Conservation (phyloP, 1,140 invertebrate species). For the Drosophila santomea region DNA sequence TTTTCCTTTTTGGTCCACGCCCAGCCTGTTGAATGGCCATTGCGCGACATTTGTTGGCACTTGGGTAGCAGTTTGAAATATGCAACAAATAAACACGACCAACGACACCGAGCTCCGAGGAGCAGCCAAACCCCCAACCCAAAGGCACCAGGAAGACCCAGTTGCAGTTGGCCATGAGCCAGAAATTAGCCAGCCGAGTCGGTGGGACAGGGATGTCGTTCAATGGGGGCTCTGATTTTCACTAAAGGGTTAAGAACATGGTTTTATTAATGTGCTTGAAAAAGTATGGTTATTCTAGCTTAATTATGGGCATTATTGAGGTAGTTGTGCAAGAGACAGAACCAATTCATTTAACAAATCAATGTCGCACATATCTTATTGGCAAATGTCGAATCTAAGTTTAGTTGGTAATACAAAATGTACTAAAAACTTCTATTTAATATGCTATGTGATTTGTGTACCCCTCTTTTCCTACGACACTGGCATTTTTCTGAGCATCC, state of each 20-base stretch:
- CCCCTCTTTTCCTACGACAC: not conserved
- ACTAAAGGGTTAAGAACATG: not conserved
- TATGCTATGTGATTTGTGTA: too few relatives aligned
- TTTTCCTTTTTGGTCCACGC: not conserved
- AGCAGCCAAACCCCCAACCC: slow-evolving; percentile 23
- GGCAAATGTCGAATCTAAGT: too few relatives aligned
- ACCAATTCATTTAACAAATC: too few relatives aligned
- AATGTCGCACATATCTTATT: not conserved
- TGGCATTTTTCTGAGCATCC: not conserved
- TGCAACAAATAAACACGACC: slow-evolving; percentile 73
- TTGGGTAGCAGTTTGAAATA: slow-evolving; percentile 48
- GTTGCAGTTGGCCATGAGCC: slow-evolving; percentile 54
- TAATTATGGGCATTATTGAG: not conserved
- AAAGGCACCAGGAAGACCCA: slow-evolving; percentile 9
- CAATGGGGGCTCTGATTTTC: not conserved
- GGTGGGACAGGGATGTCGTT: not conserved
- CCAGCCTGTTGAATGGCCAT: slow-evolving; percentile 30
- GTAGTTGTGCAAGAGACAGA: too few relatives aligned
- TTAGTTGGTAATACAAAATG: too few relatives aligned
- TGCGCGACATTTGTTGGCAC: slow-evolving; percentile 58
- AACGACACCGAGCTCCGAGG: slow-evolving; percentile 16
- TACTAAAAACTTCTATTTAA: too few relatives aligned
- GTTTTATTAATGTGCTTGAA: not conserved
- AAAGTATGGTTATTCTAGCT: not conserved
- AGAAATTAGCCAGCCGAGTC: slow-evolving; percentile 57